A percentile compares a stretch with the other conserved stretches of the same genome.
These are phyloP conservation scores for Heptranchias perlo DNA, from an alignment of 2,113 vertebrate species.

Conservation along the genomic window DNA sequence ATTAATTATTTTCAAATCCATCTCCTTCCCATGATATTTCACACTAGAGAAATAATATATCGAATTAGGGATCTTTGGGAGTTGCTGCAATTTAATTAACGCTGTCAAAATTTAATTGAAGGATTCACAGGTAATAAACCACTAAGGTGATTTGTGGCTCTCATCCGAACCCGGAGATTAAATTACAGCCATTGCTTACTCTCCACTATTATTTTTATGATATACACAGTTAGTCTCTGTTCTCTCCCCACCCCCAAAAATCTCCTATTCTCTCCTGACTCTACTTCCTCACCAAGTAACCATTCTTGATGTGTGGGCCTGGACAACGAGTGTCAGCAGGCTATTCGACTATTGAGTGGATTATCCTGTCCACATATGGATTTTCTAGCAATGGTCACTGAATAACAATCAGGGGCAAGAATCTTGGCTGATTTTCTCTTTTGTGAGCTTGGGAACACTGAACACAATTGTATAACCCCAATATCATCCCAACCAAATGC, in stretches of 20 bases:
- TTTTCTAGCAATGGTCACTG: neutral
- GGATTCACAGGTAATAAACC: constrained; percentile 33
- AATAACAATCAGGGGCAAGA: neutral
- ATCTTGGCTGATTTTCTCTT: neutral
- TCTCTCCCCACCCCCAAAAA: neutral
- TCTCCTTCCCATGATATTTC: constrained; percentile 15
- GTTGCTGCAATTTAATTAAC: constrained; percentile 34
- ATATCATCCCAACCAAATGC: neutral
- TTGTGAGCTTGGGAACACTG: neutral
- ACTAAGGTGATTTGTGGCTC: neutral
- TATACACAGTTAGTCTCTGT: neutral
- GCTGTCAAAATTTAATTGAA: constrained; percentile 13
- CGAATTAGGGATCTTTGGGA: constrained; percentile 10
- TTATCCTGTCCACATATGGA: neutral
- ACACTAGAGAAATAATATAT: constrained; percentile 29
- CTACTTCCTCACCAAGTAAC: neutral
- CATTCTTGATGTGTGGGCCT: neutral
- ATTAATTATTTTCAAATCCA: constrained; percentile 28
- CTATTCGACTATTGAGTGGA: neutral
- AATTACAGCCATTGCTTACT: constrained; percentile 31
- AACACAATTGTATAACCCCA: neutral
- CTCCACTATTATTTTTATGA: neutral
- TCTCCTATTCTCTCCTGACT: neutral
- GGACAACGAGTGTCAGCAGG: neutral
- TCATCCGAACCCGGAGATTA: neutral